Conservation (phyloP, 2,888 invertebrate species). For the Cryptocheilus praepositus region DNA sequence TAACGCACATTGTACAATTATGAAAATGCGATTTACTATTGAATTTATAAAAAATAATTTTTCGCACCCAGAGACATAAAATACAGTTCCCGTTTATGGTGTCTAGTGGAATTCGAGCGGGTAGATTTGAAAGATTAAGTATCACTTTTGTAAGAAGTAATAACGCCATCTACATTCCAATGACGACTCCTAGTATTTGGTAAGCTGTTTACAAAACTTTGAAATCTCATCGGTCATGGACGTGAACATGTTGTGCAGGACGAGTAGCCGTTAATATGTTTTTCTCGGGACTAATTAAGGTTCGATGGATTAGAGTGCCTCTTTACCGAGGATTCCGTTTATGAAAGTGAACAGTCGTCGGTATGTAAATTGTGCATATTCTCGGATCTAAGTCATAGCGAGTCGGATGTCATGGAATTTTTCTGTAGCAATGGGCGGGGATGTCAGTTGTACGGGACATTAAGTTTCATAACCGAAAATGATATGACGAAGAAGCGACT, state of each 20-base stretch:
- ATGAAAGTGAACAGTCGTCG: constrained; percentile 5
- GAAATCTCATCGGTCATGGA: constrained; percentile 23
- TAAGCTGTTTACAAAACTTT: constrained; percentile 32
- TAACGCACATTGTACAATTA: too few species aligned
- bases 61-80: too few species aligned
- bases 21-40: too few species aligned
- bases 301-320: constrained; percentile 21
- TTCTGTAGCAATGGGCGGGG: constrained; percentile 16
- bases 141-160: too few species aligned
- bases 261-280: constrained; percentile 27
- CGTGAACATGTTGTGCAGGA: constrained; percentile 37
- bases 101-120: too few species aligned
- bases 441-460: constrained; percentile 28
- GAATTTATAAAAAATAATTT: too few species aligned
- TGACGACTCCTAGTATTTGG: constrained; percentile 20
- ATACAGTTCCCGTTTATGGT: too few species aligned
- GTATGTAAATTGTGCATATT: too few species aligned
- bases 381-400: neutral
- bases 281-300: constrained; percentile 17
- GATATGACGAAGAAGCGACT: too few species aligned
- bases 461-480: constrained; percentile 31
- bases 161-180: constrained; percentile 26
- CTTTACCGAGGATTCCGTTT: neutral
- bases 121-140: too few species aligned
- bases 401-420: constrained; percentile 5